Conservation (phyloP, 1,140 invertebrate genomes). For the Glossosoma conforme region DNA sequence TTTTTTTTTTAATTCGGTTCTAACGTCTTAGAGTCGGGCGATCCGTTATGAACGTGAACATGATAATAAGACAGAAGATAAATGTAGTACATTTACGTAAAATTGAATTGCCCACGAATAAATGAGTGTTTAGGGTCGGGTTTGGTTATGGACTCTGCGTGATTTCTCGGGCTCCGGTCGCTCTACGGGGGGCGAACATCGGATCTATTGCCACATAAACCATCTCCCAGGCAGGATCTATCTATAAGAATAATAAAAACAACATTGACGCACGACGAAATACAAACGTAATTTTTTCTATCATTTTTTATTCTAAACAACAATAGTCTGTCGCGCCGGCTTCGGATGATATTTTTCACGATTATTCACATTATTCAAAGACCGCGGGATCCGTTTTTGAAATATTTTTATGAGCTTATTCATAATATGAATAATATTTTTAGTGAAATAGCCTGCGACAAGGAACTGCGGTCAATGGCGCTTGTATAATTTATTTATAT, state of each 20-base stretch:
- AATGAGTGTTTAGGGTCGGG: not conserved
- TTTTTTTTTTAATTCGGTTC: slow-evolving; percentile 3
- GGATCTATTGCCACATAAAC: slow-evolving; percentile 28
- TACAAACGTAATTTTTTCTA: slow-evolving; percentile 1
- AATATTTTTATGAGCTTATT: too few species aligned
- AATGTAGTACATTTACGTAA: slow-evolving; percentile 26
- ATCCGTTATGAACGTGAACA: slow-evolving; percentile 14
- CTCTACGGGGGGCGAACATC: slow-evolving; percentile 20
- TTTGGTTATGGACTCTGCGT: not conserved
- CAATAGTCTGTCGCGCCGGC: too few species aligned
- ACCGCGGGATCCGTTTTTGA: too few species aligned
- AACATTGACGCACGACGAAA: slow-evolving; percentile 20
- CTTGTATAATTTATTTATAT: too few species aligned
- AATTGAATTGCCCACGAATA: slow-evolving; percentile 17
- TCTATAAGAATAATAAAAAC: slow-evolving; percentile 19
- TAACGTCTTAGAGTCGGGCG: slow-evolving; percentile 2
- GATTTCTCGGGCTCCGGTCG: slow-evolving; percentile 24
- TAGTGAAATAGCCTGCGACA: too few species aligned
- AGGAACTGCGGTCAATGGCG: too few species aligned
- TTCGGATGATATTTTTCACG: too few species aligned
- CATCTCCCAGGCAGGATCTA: slow-evolving; percentile 27
- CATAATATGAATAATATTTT: too few species aligned
- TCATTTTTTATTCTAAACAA: not conserved
- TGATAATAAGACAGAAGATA: slow-evolving; percentile 26
- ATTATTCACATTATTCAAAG: too few species aligned